Percentiles rank a stretch among this genome's conserved stretches.
Conservation (phyloP, 92 coral and sea anemone species). For the Palythoa grandis region DNA sequence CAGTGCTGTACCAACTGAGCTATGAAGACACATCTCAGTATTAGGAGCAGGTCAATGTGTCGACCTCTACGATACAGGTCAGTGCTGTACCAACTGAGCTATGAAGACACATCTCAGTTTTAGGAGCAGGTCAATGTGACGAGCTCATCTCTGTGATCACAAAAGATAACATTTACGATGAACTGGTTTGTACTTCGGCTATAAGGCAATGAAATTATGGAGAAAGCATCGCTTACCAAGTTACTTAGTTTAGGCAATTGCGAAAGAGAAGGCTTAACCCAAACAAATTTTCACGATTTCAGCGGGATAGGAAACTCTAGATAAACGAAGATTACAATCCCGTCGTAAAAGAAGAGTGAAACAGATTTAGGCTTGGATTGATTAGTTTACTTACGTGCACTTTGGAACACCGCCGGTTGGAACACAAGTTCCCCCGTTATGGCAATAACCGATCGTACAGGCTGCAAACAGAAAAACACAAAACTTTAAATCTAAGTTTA, state of each 20-base stretch:
- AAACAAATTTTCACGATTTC: too few species aligned
- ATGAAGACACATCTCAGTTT: too few species aligned
- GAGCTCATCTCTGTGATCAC: too few species aligned
- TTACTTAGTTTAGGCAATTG: not conserved
- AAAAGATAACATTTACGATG: too few species aligned
- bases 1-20: too few species aligned
- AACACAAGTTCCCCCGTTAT: conserved; percentile 70
- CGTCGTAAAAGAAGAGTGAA: not conserved
- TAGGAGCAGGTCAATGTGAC: too few species aligned
- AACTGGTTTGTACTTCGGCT: not conserved
- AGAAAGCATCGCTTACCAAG: not conserved
- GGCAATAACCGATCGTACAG: conserved; percentile 67
- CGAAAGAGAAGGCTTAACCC: too few species aligned
- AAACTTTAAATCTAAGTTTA: not conserved
- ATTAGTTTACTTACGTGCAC: conserved; percentile 64
- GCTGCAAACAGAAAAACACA: conserved; percentile 36
- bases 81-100: too few species aligned
- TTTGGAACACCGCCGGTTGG: conserved; percentile 41
- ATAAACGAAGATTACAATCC: not conserved
- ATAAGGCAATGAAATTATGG: not conserved
- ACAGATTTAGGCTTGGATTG: not conserved
- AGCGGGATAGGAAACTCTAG: not conserved
- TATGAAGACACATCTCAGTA: too few species aligned
- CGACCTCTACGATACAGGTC: too few species aligned
- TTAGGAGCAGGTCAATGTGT: too few species aligned